Base-by-base conservation (phyloP, 2,888 invertebrate genomes). In the Anorthoa munda region DNA sequence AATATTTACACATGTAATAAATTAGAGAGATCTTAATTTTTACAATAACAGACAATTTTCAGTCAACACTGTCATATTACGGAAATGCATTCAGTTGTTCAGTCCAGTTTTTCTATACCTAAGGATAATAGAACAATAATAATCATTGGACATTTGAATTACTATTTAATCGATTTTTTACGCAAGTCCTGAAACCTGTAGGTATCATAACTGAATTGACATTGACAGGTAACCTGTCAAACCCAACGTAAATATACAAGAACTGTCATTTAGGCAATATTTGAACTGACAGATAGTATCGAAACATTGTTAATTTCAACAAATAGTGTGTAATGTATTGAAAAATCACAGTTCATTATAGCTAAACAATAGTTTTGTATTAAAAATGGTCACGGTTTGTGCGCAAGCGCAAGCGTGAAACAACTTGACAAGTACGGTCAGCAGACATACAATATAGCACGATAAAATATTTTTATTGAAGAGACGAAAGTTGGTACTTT, bases 301-400 rank as follows among this genome's bases (percentile, higher is more conserved):
- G 76, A 76, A 75, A 80, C 72, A 77, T 75, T 71, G 63, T 74
- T 79, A 79, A 79, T 84, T 79, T 82, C 17, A 73, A 71, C 79
- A 76, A 81, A 85, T 75, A 73, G 65, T 77, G 75, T 77, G 75
- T 77, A 79, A 79, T 80, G 83, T 81, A 79, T 80, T 79, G 77
- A 80, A 84, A 84, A 86, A 79, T 71, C 79, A 74, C 72, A 72
- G 71, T 86, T 82, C 79, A 85, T 86, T 86, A 85, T 85, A 82
- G 63, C 82, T 86, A 86, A 86, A 86, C 82, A 86, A 86, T 81
- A 71, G 75, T 80, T 86, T 82, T 86, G 84, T 86, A 86, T 86
- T 86, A 86, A 81, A 82, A 86, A 79, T 77, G 74, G 84, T 82
- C 79, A 79, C 78, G 82, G 76, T 74, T 66, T 46, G 73, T 79